phyloP scores from a whole-genome alignment of 2,888 invertebrate species.

The Epirrhoe alternata region DNA sequence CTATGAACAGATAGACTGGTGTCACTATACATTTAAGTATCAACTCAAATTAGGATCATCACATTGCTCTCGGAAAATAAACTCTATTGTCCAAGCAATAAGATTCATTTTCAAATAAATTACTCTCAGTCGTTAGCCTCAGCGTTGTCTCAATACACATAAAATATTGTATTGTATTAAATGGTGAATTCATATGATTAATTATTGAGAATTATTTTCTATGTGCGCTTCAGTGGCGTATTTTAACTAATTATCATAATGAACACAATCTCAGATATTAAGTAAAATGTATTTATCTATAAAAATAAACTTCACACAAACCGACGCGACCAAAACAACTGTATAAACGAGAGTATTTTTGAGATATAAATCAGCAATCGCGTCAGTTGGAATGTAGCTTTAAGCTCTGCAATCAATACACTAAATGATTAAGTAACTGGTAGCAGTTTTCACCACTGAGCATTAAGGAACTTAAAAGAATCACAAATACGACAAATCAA shows the following conservation, averaged over 20 bases:
- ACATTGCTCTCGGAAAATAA: too few relatives aligned
- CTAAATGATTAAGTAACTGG: constrained; percentile 3
- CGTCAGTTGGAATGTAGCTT: constrained; percentile 11
- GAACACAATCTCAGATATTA: constrained; percentile 24
- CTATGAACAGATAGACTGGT: too few relatives aligned
- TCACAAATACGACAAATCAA: constrained; percentile 7
- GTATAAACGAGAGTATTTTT: not conserved
- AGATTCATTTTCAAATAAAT: too few relatives aligned
- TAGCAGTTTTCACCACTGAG: constrained; percentile 20
- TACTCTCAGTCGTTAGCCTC: not conserved
- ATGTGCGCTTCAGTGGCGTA: constrained; percentile 12
- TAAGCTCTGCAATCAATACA: constrained; percentile 18
- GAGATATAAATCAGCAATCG: not conserved
- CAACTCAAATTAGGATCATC: not conserved
- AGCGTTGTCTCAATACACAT: not conserved
- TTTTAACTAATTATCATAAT: constrained; percentile 24
- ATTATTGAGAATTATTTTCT: not conserved
- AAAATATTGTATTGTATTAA: not conserved
- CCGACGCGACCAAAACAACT: constrained; percentile 1
- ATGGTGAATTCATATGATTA: not conserved
- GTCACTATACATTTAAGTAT: not conserved
- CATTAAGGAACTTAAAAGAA: constrained; percentile 24
- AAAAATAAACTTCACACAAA: constrained; percentile 13
- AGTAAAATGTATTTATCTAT: constrained; percentile 14
- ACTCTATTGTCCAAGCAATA: too few relatives aligned